Base-by-base conservation (phyloP, 2,797 vertebrate species). In the Pangasius mekongensis region DNA sequence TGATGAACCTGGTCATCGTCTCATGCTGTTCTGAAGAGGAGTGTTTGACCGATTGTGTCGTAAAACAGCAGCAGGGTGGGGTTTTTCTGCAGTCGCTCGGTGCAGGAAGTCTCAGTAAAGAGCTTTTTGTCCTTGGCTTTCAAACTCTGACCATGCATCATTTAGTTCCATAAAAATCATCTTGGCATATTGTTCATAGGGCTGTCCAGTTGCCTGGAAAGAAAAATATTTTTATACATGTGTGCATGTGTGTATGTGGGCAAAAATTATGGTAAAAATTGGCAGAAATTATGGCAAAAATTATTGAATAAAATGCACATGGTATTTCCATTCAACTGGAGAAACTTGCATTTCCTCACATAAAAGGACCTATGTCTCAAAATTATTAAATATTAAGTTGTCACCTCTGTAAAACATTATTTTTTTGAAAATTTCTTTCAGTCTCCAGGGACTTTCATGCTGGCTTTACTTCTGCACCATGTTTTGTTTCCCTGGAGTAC, bases 131-230 rank as follows among this genome's bases (percentile, higher is more conserved):
- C 99, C 99, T 98, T 99, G 99, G 94, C 98, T 99, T 89, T 99
- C 99, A 95, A 99, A 99, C 97, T 99, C 99, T 95, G 99, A 99
- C 99, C 99, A 99, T 93, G 99, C 99, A 88, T 99, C 98, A 33
- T 99, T 99, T 86, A 99, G 95, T 95, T 99, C 99, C 98, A 99
- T 99, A 96, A 99, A 99, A 95, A 99, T 99, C 99, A 99, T 99
- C 97, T 99, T 99, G 97, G 99, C 99, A 90, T 99, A 99, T 94
- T 99, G 99, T 97, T 99, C 99, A 91, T 99, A 99, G 24, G 98
- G 98, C 94, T 99, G 96, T 90, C 98, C 99, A 1, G 99, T 99
- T 30, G 99, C 99, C 99, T 99, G 92, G 1, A 88, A 43, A 87
- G 16, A 47, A 47, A 47, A 9, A 47, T 47, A 9, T 47, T 47